Conservation (phyloP, 2,113 vertebrate genomes). For the Chunga burmeisteri region DNA sequence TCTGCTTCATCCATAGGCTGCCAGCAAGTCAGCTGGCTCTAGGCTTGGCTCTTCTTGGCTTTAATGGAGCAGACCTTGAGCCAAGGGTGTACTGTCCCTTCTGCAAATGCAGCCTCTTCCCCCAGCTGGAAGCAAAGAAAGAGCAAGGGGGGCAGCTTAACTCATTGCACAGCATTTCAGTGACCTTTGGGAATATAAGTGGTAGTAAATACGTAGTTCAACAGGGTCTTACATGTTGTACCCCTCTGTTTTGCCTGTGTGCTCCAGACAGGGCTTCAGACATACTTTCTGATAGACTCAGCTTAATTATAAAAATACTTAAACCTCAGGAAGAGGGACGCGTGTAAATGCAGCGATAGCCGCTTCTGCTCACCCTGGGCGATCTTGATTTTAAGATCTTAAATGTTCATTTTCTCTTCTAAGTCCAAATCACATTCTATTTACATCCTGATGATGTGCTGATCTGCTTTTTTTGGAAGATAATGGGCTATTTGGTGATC, state of each 20-base stretch:
- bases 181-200: neutral
- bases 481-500: neutral
- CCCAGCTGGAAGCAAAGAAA: neutral
- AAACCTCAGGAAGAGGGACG: neutral
- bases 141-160: neutral
- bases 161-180: neutral
- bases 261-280: neutral
- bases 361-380: neutral
- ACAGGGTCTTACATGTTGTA: fast-evolving
- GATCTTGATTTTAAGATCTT: neutral
- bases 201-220: neutral
- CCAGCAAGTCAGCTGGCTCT: neutral
- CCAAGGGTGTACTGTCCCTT: neutral
- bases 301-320: neutral
- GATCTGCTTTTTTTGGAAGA: neutral
- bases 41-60: neutral
- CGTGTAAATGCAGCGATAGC: neutral
- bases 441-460: neutral
- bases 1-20: neutral
- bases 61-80: neutral
- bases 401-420: neutral
- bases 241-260: neutral
- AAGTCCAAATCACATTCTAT: neutral
- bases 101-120: neutral
- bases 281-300: neutral